Evolutionary conservation across 2,113 vertebrate genomes (phyloP), one percentile per base, ranked within the genome.

Genomic region (Elaphurus davidianus): DNA sequence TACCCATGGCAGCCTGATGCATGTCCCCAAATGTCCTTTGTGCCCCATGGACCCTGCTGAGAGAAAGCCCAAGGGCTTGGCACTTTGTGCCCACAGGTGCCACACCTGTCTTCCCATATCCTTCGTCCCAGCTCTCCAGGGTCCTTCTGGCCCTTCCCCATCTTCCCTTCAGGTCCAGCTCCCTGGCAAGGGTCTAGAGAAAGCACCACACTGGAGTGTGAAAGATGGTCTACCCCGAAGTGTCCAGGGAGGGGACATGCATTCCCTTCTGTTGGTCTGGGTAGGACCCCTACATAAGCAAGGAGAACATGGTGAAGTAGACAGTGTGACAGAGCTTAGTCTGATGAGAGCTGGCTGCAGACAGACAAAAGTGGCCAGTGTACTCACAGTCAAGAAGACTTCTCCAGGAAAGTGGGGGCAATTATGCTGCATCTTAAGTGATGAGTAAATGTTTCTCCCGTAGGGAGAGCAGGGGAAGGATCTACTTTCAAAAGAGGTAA

Each of bases 211-310:
- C 12, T 43, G 28, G 30, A 6, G 7, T 5, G 3, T 14, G 9
- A 82, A 87, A n/a, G 30, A 4, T 19, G 25, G 23, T 17, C 13
- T 23, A 54, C 12, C 25, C 40, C 3, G 0, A 17, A 10, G 12
- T 17, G 3, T 27, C 60, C 14, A 16, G 28, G 12, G 11, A 50
- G 6, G 3, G 3, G 14, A 5, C 2, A 3, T 1, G 36, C 7
- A 1, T 45, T 28, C 28, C 23, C 13, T 79, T 23, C 27, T 84
- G 4, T 9, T 12, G 11, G 21, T 30, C 64, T 40, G 4, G 9
- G 30, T 45, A 54, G 43, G 50, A n/a, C 47, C 43, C 28, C 27
- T 15, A 12, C 27, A 13, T 7, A 36, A 59, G 82, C 25, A 33
- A 8, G 4, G 36, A 90, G 79, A 54, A 55, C 6, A 2, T 0